Percentiles rank a stretch among this genome's conserved stretches.
phyloP scores from a whole-genome alignment of 1,140 invertebrate species.

The Drosophila equinoxialis region DNA sequence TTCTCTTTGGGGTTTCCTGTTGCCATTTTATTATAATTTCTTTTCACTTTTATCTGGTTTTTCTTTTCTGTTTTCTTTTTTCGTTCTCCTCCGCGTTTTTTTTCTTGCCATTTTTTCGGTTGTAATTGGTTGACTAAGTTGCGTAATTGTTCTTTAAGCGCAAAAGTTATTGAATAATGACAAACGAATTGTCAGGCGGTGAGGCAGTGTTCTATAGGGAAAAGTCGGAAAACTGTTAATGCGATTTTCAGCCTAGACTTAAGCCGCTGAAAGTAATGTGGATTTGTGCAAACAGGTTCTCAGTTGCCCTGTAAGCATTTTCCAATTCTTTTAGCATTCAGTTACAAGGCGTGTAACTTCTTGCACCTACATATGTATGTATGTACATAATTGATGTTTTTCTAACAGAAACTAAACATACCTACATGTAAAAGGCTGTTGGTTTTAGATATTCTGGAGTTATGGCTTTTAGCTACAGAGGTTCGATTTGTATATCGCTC shows the following conservation, averaged over 20 bases:
- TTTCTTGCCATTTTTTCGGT: slow-evolving; percentile 38
- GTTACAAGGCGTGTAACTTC: no score
- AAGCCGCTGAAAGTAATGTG: slow-evolving; percentile 11
- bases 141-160: slow-evolving; percentile 71
- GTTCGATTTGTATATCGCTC: no score
- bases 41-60: slow-evolving; percentile 49
- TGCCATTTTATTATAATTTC: slow-evolving; percentile 54
- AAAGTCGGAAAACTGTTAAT: slow-evolving; percentile 27
- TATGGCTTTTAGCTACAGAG: no score
- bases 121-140: slow-evolving; percentile 74
- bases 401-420: no score
- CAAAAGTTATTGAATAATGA: slow-evolving; percentile 67
- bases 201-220: no score
- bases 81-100: slow-evolving; percentile 11
- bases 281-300: background rate
- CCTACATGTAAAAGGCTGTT: no score
- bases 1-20: slow-evolving; percentile 47
- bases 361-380: no score
- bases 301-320: no score
- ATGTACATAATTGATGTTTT: no score
- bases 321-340: no score
- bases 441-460: no score
- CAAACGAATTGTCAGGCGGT: slow-evolving; percentile 45
- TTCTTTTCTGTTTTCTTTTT: slow-evolving; percentile 13
- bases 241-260: slow-evolving; percentile 40